Conservation (phyloP, 1,140 invertebrate genomes). For the Samia ricini region DNA sequence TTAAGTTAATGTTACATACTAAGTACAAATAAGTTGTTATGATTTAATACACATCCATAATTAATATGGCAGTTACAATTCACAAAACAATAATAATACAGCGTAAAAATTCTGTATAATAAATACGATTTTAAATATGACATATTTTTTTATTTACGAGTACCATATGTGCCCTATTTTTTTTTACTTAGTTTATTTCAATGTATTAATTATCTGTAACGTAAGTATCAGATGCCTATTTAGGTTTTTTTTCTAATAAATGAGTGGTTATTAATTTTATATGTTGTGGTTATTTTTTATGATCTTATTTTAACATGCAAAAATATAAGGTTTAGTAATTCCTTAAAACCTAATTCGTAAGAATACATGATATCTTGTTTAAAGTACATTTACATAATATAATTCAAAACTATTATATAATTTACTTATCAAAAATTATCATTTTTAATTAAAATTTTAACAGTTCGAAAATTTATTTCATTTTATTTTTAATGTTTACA, state of each 20-base stretch:
- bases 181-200: background rate
- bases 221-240: background rate
- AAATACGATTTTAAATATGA: conserved; percentile 28
- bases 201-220: background rate
- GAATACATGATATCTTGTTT: background rate
- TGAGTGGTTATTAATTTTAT: no score
- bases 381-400: background rate
- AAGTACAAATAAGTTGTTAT: background rate
- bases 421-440: no score
- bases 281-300: background rate
- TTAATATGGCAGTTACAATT: conserved; percentile 35
- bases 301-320: background rate
- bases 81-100: conserved; percentile 26
- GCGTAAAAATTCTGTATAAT: conserved; percentile 27
- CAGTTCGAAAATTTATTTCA: no score
- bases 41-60: background rate
- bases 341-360: background rate
- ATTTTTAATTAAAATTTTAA: no score
- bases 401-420: no score
- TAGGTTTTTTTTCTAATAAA: background rate
- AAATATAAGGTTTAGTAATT: background rate
- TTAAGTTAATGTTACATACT: background rate
- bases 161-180: background rate
- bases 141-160: conserved; percentile 1
- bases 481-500: no score